Base-by-base conservation (phyloP, 2,113 vertebrate genomes). In the Ceyx melanurus region DNA sequence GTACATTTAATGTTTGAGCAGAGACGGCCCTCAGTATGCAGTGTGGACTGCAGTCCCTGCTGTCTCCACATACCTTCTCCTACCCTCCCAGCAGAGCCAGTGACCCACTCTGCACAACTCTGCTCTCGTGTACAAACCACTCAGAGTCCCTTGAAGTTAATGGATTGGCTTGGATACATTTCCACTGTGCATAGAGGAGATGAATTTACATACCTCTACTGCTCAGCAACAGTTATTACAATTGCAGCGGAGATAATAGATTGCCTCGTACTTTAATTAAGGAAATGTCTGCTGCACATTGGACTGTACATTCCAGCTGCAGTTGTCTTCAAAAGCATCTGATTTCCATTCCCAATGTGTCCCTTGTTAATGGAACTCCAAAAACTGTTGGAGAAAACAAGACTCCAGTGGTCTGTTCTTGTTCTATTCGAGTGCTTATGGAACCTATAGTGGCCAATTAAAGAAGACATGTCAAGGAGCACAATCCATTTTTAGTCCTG, bases 221-320 rank as follows among this genome's bases (percentile, higher is more conserved):
- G 62, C 77, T 94, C 81, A 73, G 77, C 37, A 82, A 11, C 37
- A 50, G 29, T 73, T 81, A 42, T 61, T 93, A 84, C 79, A 65
- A 73, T 70, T 0, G 0, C 58, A 82, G 78, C 58, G 79, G 81
- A 93, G 70, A 84, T 73, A 29, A 87, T 86, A 78, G 75, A 65
- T 82, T 85, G 60, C 67, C 56, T 94, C 42, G 18, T 21, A 11
- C 13, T 82, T 85, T 94, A 87, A 93, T 74, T 85, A 79, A 82
- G 84, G 70, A 43, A 28, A 19, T 82, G 84, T 76, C 62, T 89
- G 84, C 70, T 76, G 83, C 1, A 4, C 31, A 2, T 42, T 51
- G n/a, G 35, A 43, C 64, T 85, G 25, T 53, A 37, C 57, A 9
- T 78, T 33, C 58, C 62, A 74, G 58, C 67, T n/a, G 40, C 71